Evolutionary conservation across 2,797 vertebrate species (phyloP), one percentile per base, ranked within the genome.

Genomic region (Malacoctenus gilli): DNA sequence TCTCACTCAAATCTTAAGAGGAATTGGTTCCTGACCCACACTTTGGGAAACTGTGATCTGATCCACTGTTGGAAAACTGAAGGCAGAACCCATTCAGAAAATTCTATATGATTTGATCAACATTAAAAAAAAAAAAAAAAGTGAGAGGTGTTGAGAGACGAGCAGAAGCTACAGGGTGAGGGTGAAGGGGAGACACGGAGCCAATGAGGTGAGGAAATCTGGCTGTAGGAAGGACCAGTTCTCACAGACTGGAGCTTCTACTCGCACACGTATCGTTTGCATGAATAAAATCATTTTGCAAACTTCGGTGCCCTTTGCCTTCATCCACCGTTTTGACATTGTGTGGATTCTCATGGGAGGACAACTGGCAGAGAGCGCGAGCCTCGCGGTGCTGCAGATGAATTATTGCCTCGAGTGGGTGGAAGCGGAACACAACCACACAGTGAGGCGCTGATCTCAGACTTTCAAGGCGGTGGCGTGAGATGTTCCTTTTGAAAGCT

Each of bases 281-380:
- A 64, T 37, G 41, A 53, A 49, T 31, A 47, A 69, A 53, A 80
- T 73, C 57, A 76, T 63, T n/a, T 71, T 65, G 53, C 56, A 68
- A 72, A 62, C 43, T 50, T 56, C 21, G 60, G 52, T 63, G 57
- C 59, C 60, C 59, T 69, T 59, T 58, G 43, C 55, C 58, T 59
- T 39, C 40, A 48, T 46, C 25, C 42, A 48, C 47, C 38, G 59
- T 43, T 75, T 49, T 59, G 61, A 61, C 71, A 61, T 53, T 8
- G 38, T 38, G 35, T 41, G 43, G 50, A 47, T 64, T 39, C 62
- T 66, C 52, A 7, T 38, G 61, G 66, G 59, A 53, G 48, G 39
- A 18, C 38, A 48, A 67, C 61, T 42, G 54, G 51, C 60, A 50
- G 64, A 39, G 18, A 61, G 57, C 13, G 18, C 51, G 43, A 51